Conservation (phyloP, 2,797 vertebrate species). For the Lacerta agilis region DNA sequence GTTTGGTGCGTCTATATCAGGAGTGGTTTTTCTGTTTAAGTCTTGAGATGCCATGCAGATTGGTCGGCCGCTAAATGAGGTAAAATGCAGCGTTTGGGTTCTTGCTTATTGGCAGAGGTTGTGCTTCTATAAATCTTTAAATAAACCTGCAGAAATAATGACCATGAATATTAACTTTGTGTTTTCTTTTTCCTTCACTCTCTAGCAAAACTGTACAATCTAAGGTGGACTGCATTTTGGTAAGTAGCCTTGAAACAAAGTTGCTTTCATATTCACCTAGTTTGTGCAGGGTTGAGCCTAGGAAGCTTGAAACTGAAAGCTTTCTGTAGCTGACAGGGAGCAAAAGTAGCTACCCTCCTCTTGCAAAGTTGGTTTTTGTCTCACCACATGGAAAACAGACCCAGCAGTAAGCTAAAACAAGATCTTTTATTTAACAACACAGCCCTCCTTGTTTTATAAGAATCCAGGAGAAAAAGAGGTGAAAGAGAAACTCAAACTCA, state of each 20-base stretch:
- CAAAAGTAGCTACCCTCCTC: too few relatives aligned
- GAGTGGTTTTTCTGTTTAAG: neutral
- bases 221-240: conserved; percentile 99
- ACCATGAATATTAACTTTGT: conserved; percentile 63
- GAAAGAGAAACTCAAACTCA: too few relatives aligned
- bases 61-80: conserved; percentile 21
- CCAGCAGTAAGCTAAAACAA: too few relatives aligned
- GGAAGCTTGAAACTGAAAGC: too few relatives aligned
- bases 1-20: conserved; percentile 19
- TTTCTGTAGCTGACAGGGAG: too few relatives aligned
- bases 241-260: conserved; percentile 82
- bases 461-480: too few relatives aligned
- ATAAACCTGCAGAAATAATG: conserved; percentile 42
- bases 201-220: conserved; percentile 98
- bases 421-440: too few relatives aligned
- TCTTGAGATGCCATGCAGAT: neutral
- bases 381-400: too few relatives aligned
- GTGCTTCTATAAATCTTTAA: neutral
- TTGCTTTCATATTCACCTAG: conserved; percentile 24
- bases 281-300: conserved; percentile 16
- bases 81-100: neutral
- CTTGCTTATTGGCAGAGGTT: neutral
- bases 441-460: too few relatives aligned
- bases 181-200: conserved; percentile 61
- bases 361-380: too few relatives aligned